Evolutionary conservation across 2,113 vertebrate genomes (phyloP), one percentile per base, ranked within the genome.

Genomic region (Gorilla gorilla): DNA sequence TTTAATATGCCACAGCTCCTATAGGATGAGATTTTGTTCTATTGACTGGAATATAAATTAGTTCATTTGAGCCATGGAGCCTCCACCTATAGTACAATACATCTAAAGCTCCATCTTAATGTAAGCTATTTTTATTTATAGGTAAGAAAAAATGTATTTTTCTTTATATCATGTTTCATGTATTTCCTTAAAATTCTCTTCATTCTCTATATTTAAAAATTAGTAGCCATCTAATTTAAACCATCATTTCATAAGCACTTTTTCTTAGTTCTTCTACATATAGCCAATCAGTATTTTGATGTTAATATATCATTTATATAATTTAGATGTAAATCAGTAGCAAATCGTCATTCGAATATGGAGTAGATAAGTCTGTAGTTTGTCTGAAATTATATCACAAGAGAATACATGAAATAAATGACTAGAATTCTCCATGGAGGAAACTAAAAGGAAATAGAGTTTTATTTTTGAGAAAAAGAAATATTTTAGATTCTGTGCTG

Each of bases 131-230:
- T 93, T 84, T 55, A 80, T 91, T 80, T 80, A 80, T 75, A 66
- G 25, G 45, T 84, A 70, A 78, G 35, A 70, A 88, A 59, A 70
- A 88, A 73, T 11, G 3, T 23, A 27, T 3, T 38, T 92, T 79
- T 89, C 3, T 0, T 23, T 35, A 32, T 96, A 76, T 84, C 12
- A 9, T 43, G 4, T 73, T 94, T 82, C 13, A 40, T 38, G 50
- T 8, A 43, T 92, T 96, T 81, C 2, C 20, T 7, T 8, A 96
- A 92, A 92, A 98, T 95, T 35, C 73, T 73, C 66, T 93, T 85
- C 70, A 90, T 96, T 48, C 72, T 94, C 8, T 90, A 97, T 94
- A 94, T 97, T n/a, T 85, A 88, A 96, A 83, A 95, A 83, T 2
- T 57, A 64, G 13, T 40, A 78, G 2, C 9, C 82, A 32, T 80